phyloP scores from a whole-genome alignment of 2,797 vertebrate genomes.

The Fratercula arctica region DNA sequence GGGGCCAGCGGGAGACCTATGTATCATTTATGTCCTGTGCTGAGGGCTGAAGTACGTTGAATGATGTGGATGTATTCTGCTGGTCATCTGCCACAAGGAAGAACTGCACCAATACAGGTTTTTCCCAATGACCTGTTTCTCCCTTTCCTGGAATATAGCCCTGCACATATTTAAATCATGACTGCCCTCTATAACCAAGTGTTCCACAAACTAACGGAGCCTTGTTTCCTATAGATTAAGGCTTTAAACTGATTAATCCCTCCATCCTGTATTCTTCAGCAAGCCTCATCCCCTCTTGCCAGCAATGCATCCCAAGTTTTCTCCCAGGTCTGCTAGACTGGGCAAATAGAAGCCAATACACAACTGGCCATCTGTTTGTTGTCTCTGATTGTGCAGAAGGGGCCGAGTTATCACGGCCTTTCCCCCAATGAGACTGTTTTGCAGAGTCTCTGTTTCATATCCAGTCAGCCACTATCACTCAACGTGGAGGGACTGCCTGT shows the following conservation, averaged over 20 bases:
- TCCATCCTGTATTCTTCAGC: background rate
- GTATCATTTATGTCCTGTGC: background rate
- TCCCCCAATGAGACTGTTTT: background rate
- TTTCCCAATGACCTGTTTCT: background rate
- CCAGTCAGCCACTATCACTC: background rate
- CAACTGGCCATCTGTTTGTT: background rate
- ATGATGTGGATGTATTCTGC: background rate
- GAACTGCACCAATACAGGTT: background rate
- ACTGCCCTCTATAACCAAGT: background rate
- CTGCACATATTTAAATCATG: background rate
- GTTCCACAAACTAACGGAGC: background rate
- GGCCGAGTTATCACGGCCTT: background rate
- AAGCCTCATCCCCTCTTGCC: background rate
- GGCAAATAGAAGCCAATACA: background rate
- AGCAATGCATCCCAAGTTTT: background rate
- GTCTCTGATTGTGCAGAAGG: background rate
- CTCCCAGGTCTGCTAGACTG: background rate
- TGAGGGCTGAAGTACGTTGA: background rate
- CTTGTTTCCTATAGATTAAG: background rate
- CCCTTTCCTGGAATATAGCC: background rate
- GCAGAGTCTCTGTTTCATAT: background rate
- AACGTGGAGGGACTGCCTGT: fast-evolving
- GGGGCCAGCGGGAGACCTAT: background rate
- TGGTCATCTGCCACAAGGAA: background rate
- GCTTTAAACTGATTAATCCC: background rate